A percentile compares a stretch with the other conserved stretches of the same genome.
Conservation (phyloP, 2,113 vertebrate genomes). For the Montifringilla adamsi region DNA sequence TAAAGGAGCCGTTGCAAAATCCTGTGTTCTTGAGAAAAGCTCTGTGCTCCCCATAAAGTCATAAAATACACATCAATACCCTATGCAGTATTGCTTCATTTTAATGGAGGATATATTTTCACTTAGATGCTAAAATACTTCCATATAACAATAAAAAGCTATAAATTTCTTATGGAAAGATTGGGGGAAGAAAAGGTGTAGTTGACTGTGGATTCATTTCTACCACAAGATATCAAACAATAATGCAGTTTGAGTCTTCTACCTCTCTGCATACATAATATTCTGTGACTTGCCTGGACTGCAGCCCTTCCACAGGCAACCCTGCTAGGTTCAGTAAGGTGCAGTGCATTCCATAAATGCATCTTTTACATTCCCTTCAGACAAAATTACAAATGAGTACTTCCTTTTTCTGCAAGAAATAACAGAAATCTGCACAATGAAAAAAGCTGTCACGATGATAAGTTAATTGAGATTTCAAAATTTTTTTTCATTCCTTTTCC, state of each 20-base stretch:
- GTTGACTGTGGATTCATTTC: neutral
- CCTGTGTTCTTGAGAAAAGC: neutral
- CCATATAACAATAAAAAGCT: neutral
- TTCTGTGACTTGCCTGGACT: neutral
- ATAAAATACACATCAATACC: neutral
- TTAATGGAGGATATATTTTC: conserved; percentile 22
- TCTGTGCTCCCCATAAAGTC: neutral
- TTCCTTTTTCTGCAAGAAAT: conserved; percentile 39
- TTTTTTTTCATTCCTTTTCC: conserved; percentile 12
- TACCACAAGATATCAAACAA: neutral
- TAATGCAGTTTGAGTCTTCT: neutral
- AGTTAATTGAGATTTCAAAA: conserved; percentile 33
- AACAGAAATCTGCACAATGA: conserved; percentile 10
- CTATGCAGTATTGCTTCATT: neutral
- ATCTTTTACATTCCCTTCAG: neutral
- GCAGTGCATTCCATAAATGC: neutral
- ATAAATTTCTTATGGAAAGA: neutral
- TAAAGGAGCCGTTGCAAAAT: conserved; percentile 16
- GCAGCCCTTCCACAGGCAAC: neutral
- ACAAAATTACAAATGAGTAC: neutral
- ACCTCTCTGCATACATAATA: neutral
- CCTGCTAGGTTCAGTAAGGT: neutral
- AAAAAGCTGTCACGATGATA: conserved; percentile 27
- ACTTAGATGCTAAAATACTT: conserved; percentile 12
- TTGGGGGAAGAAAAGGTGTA: neutral